Evolutionary conservation across 2,113 vertebrate genomes (phyloP), one percentile per base, ranked within the genome.

Genomic region (Pelvicachromis taeniatus): DNA sequence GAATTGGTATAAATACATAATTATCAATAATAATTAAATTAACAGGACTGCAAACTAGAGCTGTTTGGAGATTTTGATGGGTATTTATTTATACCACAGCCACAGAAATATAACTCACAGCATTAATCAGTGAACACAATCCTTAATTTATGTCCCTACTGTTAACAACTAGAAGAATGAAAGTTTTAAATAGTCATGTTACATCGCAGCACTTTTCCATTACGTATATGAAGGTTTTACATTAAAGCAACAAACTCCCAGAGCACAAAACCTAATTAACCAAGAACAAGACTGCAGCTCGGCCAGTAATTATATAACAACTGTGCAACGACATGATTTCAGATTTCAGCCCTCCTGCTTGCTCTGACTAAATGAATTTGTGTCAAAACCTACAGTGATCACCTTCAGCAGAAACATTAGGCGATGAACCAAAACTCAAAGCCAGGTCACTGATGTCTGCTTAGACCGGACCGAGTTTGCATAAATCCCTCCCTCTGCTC

Each of bases 381-480:
- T 70, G 40, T 50, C 42, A 50, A 73, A 50, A 26, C 23, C 14
- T 19, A 17, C 68, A 3, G 42, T 7, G 16, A 50, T 19, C 35
- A 23, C 48, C 19, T 12, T 53, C 53, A 45, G 6, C 38, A 42
- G 68, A 12, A 78, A 9, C 26, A n/a, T 52, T 38, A n/a, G 17
- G 9, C 21, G 6, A 55, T 77, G 55, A 80, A 78, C 54, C 35
- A 33, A 78, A 83, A 83, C 79, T 84, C 81, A 87, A 82, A 88
- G 85, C 40, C 11, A 8, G 75, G 84, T 86, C 35, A 12, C 54
- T 55, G 53, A 78, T 23, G 53, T 85, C 77, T 65, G 58, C 79
- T 78, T 65, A 78, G 56, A 73, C 31, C 17, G 35, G 56, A 68
- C 48, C 3, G 2, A 78, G 65, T 83, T 53, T 55, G 26, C 40